Percentiles rank a stretch among this genome's conserved stretches.
Conservation (phyloP, 2,888 invertebrate species). For the Aquatica leii region DNA sequence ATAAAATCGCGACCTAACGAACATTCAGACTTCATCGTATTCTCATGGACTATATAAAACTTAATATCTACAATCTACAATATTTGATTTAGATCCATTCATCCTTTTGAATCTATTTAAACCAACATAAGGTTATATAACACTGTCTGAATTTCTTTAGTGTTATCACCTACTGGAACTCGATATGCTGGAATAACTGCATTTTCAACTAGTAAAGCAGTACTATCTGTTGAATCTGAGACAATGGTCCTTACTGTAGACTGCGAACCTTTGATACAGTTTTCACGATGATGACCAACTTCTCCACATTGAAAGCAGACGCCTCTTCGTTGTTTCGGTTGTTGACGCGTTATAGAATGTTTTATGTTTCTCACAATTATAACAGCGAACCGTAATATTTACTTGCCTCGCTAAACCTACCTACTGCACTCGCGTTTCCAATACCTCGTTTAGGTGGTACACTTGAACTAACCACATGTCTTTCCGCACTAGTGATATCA, state of each 20-base stretch:
- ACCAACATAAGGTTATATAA: neutral
- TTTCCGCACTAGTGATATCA: constrained; percentile 1
- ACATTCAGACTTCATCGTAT: neutral
- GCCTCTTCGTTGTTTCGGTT: neutral
- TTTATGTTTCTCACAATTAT: too few relatives aligned
- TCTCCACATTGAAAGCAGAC: too few relatives aligned
- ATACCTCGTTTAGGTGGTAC: too few relatives aligned
- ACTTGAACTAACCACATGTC: too few relatives aligned
- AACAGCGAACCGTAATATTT: neutral
- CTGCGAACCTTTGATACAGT: neutral
- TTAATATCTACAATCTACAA: neutral
- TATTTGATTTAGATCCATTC: neutral
- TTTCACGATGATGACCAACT: too few relatives aligned
- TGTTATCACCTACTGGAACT: neutral
- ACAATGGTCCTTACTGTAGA: neutral
- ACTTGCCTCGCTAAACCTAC: too few relatives aligned
- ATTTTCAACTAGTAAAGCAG: too few relatives aligned
- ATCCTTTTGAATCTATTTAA: neutral
- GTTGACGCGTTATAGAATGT: too few relatives aligned
- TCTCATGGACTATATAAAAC: neutral
- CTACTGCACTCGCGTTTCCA: too few relatives aligned
- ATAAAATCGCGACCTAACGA: neutral
- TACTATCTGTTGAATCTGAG: neutral
- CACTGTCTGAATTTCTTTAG: neutral
- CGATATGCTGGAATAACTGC: neutral